Conservation (phyloP, 2,888 invertebrate species). For the Drosophila melanosoma region DNA sequence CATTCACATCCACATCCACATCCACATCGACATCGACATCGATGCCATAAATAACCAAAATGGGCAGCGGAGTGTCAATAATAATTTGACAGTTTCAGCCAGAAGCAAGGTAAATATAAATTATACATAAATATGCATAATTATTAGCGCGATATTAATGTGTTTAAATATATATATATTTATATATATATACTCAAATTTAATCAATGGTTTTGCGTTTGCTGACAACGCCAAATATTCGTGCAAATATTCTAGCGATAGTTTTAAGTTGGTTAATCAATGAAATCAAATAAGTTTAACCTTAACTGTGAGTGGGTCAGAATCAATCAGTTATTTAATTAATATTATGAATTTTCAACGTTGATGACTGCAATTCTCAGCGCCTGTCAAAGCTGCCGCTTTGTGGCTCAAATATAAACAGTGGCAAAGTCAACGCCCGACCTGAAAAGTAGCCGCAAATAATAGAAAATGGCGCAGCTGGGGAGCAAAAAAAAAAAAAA, state of each 20-base stretch:
- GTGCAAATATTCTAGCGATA: not conserved
- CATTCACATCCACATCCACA: not conserved
- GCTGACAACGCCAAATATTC: not conserved
- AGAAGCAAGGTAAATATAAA: conserved; percentile 16
- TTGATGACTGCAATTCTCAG: not conserved
- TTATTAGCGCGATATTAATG: conserved; percentile 2
- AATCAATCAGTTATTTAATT: not conserved
- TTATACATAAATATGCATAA: conserved; percentile 27
- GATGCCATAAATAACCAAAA: conserved; percentile 48
- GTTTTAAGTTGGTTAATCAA: not conserved
- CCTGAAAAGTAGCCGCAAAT: conserved; percentile 63
- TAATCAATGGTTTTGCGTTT: not conserved
- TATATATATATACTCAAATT: not conserved
- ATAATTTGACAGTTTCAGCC: conserved; percentile 54
- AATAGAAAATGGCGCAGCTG: conserved; percentile 58
- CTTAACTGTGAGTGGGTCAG: not conserved
- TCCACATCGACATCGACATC: not conserved
- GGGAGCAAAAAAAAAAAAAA: conserved; percentile 35
- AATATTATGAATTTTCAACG: not conserved
- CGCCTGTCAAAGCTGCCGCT: not conserved
- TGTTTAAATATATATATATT: not conserved
- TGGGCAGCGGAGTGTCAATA: conserved; percentile 53
- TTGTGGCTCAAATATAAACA: conserved; percentile 40
- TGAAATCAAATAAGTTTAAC: not conserved
- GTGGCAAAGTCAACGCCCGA: conserved; percentile 68